Base-by-base conservation (phyloP, 2,888 invertebrate species). In the Caradrina kadenii region DNA sequence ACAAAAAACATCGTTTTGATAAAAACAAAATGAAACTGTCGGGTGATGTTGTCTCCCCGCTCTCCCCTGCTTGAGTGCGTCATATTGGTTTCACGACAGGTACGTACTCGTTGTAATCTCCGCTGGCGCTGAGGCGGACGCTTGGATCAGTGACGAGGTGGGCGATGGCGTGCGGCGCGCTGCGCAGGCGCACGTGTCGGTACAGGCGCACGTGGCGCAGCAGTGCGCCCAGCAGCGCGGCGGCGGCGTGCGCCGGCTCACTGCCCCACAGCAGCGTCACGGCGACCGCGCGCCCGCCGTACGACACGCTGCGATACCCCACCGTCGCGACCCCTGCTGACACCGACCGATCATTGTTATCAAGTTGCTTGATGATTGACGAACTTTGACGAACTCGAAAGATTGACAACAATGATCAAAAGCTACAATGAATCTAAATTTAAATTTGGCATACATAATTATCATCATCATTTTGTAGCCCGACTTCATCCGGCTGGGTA, bases 161-260 rank as follows among this genome's bases (percentile, higher is more conserved):
- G 19, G 19, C 19, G 19, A 11, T 0, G 11, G 19, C 19, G 49
- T 68, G 60, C 10, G 60, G 50, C 7, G 2, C 48, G 56, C 39
- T 22, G 7, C 58, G 31, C 96, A 97, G 69, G 8, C 0, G 64
- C 48, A 75, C 78, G 70, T 35, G 39, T 35, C 97, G 45, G 96
- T 94, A 96, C 83, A 97, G 97, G 70, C 99, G 93, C 89, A 97
- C 97, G 58, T 94, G 91, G 88, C 97, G 98, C 54, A 99, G 94
- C 53, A 97, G 96, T 31, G 98, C 97, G 84, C 97, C 96, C 69
- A 99, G 95, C 90, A 98, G 98, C 82, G 98, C 98, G 93, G 98
- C 98, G 50, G 98, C 97, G 80, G 97, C 97, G 71, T 96, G 96
- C 21, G 96, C 91, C 69, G 97, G 96, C 63, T 96, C 96, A 15